A percentile compares a stretch with the other conserved stretches of the same genome.
Evolutionary conservation across 2,113 vertebrate species (phyloP).

Genomic region (Rattus rattus): DNA sequence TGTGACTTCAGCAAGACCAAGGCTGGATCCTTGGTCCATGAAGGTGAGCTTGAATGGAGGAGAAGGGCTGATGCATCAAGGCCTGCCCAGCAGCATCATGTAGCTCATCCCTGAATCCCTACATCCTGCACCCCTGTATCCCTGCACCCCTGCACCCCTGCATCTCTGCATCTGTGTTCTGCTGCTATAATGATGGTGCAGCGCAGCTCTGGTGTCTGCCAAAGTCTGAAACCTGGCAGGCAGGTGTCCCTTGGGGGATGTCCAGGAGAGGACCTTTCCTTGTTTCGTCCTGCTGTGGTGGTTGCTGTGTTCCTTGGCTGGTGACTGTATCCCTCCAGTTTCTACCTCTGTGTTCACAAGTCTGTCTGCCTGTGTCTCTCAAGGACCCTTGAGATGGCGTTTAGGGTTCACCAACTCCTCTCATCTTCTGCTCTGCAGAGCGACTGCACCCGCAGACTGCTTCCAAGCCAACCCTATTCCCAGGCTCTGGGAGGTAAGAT

Average conservation of each 20-base stretch:
- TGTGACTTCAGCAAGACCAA: background rate
- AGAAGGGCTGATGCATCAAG: background rate
- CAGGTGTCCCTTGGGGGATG: background rate
- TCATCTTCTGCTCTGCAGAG: too few species aligned
- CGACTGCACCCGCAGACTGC: background rate
- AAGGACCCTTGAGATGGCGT: background rate
- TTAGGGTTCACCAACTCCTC: too few species aligned
- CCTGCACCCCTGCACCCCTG: too few species aligned
- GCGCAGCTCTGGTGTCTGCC: background rate
- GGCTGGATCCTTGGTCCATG: background rate
- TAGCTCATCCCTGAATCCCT: background rate
- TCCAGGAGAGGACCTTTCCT: too few species aligned
- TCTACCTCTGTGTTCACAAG: background rate
- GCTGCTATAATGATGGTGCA: background rate
- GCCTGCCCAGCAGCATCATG: background rate
- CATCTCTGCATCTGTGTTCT: background rate
- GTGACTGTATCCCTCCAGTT: background rate
- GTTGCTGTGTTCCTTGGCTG: background rate
- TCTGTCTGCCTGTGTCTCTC: background rate
- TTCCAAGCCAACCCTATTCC: background rate
- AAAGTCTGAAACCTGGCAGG: background rate
- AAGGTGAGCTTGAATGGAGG: background rate
- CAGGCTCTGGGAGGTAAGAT: background rate
- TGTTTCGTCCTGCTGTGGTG: background rate
- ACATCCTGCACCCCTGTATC: background rate